These are phyloP conservation scores for Scleropages formosus DNA, from an alignment of 2,797 vertebrate genomes.

Conservation along the genomic window DNA sequence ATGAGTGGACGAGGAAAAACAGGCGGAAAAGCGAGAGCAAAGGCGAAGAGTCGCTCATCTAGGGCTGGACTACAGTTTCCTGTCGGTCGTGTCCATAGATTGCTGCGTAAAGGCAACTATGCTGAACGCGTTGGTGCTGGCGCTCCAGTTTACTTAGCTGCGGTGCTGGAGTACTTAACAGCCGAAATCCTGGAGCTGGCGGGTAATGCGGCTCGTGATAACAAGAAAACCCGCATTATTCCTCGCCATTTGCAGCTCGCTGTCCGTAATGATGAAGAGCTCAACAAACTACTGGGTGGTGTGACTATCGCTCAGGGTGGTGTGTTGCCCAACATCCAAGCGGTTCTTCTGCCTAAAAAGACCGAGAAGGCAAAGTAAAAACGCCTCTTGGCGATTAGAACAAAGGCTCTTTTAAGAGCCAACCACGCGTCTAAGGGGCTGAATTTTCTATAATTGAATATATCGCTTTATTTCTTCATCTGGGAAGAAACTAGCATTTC, in stretches of 20 bases:
- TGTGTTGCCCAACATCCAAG: conserved; percentile 67
- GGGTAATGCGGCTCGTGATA: conserved; percentile 68
- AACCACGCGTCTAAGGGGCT: no score
- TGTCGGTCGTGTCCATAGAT: conserved; percentile 32
- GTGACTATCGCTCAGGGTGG: conserved; percentile 70
- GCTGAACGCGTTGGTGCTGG: conserved; percentile 38
- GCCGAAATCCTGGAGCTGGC: conserved; percentile 69
- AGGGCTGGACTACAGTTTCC: conserved; percentile 51
- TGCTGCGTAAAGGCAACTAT: conserved; percentile 31
- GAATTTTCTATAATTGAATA: no score
- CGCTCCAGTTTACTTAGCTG: conserved; percentile 53
- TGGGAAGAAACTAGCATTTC: no score
- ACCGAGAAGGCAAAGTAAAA: conserved; percentile 46
- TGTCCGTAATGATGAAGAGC: conserved; percentile 67
- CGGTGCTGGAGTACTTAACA: conserved; percentile 69
- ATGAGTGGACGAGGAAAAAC: conserved; percentile 56
- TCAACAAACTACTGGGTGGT: conserved; percentile 66
- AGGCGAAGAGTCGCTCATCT: background rate
- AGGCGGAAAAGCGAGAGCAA: background rate
- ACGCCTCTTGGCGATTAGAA: no score
- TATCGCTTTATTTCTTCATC: no score
- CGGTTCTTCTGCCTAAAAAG: conserved; percentile 68
- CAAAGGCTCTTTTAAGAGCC: no score
- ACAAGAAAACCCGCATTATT: conserved; percentile 74
- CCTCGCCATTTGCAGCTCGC: conserved; percentile 72